Evolutionary conservation across 2,113 vertebrate species (phyloP).

Genomic region (Zingel zingel): DNA sequence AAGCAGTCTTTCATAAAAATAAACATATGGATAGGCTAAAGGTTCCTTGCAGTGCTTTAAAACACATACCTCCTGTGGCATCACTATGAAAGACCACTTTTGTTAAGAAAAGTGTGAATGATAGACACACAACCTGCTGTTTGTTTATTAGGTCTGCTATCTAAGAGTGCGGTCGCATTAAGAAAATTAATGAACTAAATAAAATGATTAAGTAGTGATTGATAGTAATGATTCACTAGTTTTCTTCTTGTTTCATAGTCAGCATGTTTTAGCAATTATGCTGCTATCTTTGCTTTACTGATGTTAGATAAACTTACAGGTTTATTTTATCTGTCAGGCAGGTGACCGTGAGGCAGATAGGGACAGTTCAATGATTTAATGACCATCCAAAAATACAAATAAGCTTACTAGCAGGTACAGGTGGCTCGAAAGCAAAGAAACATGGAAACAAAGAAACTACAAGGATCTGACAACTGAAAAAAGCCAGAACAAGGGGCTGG

Average conservation of each 20-base stretch:
- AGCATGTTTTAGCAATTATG: slow-evolving; percentile 9
- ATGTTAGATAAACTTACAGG: neutral
- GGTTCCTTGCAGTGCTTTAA: neutral
- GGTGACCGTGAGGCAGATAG: neutral
- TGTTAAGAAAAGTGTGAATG: neutral
- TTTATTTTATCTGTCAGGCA: neutral
- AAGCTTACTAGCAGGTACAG: neutral
- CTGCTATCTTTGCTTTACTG: neutral
- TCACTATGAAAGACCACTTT: neutral
- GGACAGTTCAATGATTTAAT: neutral
- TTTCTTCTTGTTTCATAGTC: neutral
- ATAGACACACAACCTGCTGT: neutral
- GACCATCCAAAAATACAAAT: neutral
- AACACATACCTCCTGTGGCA: neutral
- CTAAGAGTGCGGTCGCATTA: neutral
- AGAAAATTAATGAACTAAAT: slow-evolving; percentile 8
- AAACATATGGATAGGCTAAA: neutral
- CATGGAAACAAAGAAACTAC: neutral
- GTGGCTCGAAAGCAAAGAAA: neutral
- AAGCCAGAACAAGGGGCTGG: no score
- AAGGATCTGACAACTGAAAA: neutral
- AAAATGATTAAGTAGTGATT: neutral
- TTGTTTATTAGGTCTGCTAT: neutral
- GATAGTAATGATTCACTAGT: neutral
- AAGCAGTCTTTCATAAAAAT: slow-evolving; percentile 5